These are phyloP conservation scores for Pseudorasbora parva DNA, from an alignment of 2,113 vertebrate species.

Conservation along the genomic window DNA sequence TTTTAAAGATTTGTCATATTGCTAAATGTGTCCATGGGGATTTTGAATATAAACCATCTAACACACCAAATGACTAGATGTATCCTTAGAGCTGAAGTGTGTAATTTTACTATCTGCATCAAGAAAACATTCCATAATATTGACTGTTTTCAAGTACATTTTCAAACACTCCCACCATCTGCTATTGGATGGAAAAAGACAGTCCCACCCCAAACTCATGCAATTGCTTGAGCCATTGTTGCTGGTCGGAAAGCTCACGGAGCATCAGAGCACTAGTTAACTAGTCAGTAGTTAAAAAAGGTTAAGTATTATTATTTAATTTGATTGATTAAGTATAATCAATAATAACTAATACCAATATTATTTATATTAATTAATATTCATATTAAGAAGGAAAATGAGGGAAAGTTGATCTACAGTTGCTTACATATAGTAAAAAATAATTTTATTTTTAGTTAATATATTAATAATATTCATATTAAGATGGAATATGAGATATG, in stretches of 20 bases:
- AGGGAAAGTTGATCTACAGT: neutral
- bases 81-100: constrained; percentile 23
- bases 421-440: neutral
- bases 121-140: neutral
- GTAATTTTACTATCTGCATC: neutral
- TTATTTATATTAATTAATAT: neutral
- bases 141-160: constrained; percentile 3
- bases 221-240: neutral
- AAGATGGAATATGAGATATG: neutral
- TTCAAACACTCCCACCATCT: neutral
- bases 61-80: neutral
- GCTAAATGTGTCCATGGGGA: constrained; percentile 20
- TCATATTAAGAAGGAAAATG: neutral
- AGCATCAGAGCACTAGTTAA: neutral
- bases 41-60: constrained; percentile 27
- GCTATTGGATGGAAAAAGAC: neutral
- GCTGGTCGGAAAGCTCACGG: neutral
- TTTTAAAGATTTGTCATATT: constrained; percentile 13
- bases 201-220: neutral
- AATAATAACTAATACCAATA: neutral
- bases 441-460: neutral
- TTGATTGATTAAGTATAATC: neutral
- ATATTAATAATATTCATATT: neutral
- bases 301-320: neutral
- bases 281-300: neutral